phyloP scores from a whole-genome alignment of 2,888 invertebrate genomes.

The Elmis aenea region DNA sequence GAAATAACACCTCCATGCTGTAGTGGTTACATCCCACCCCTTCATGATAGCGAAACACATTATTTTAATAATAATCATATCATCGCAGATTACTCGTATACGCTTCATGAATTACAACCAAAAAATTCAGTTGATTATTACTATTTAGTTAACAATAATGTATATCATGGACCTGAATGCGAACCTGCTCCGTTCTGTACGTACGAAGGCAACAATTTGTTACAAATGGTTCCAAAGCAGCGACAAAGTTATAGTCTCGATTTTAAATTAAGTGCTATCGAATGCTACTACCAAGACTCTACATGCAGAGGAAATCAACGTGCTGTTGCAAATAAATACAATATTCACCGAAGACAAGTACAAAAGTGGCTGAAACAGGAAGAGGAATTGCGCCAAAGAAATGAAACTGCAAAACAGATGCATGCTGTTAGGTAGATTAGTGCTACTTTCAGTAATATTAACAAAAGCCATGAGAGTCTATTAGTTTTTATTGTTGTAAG shows the following conservation, averaged over 20 bases:
- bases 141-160: constrained; percentile 43
- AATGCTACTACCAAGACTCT: constrained; percentile 51
- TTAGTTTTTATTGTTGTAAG: background rate
- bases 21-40: constrained; percentile 32
- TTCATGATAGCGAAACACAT: constrained; percentile 11
- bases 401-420: constrained; percentile 37
- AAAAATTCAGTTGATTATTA: constrained; percentile 46
- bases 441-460: no score
- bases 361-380: constrained; percentile 57
- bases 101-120: constrained; percentile 44
- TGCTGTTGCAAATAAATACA: constrained; percentile 48
- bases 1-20: constrained; percentile 36
- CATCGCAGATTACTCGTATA: constrained; percentile 35
- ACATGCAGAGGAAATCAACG: constrained; percentile 48
- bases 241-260: constrained; percentile 49
- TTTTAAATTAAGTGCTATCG: constrained; percentile 52
- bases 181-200: constrained; percentile 21
- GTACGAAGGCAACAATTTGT: constrained; percentile 29
- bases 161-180: constrained; percentile 26
- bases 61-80: constrained; percentile 33
- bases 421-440: constrained; percentile 26
- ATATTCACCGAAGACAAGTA: constrained; percentile 49
- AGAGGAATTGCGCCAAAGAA: constrained; percentile 40
- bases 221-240: constrained; percentile 31
- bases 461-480: background rate